Evolutionary conservation across 2,888 invertebrate genomes (phyloP), one percentile per base, ranked within the genome.

Genomic region (Linyphia triangularis): DNA sequence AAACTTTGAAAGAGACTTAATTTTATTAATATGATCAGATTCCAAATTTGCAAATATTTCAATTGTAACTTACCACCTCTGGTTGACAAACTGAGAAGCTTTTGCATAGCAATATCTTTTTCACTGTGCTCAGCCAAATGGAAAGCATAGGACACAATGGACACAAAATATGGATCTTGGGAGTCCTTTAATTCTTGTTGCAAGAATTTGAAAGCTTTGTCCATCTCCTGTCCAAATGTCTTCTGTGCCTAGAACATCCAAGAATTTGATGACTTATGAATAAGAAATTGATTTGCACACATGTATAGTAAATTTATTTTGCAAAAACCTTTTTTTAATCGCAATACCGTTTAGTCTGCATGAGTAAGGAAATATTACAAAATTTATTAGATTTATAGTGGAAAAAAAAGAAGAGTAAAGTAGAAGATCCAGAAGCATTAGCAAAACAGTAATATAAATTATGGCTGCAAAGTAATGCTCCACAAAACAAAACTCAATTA

Each of bases 121-220:
- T 85, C 85, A 16, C 96, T 95, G 92, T 96, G 96, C 65, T 95
- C 94, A 0, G 96, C 96, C 75, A 95, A 92, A 82, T 96, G 95
- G 0, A 98, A 93, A 0, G 96, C 96, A 91, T 96, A 96, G 0
- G 96, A 95, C 33, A 95, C 95, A 37, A 98, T 94, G 0, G 97
- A 95, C 19, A 90, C 81, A 0, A 96, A 94, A 92, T 97, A 97
- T 2, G 95, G 94, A 91, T 95, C 94, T 22, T 94, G 93, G 0
- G 94, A 93, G 16, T 94, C 95, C 1, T 95, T 94, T 85, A 96
- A 92, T 79, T 95, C 95, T 65, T 95, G 93, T 0, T 95, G 95
- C 30, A 97, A 93, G 92, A 95, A 97, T 91, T 96, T 95, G n/a
- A 96, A 93, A 0, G 96, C 97, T 92, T 96, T 96, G 69, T 88